A percentile compares a stretch with the other conserved stretches of the same genome.
Conservation (phyloP, 2,888 invertebrate genomes). For the Trissolcus japonicus region DNA sequence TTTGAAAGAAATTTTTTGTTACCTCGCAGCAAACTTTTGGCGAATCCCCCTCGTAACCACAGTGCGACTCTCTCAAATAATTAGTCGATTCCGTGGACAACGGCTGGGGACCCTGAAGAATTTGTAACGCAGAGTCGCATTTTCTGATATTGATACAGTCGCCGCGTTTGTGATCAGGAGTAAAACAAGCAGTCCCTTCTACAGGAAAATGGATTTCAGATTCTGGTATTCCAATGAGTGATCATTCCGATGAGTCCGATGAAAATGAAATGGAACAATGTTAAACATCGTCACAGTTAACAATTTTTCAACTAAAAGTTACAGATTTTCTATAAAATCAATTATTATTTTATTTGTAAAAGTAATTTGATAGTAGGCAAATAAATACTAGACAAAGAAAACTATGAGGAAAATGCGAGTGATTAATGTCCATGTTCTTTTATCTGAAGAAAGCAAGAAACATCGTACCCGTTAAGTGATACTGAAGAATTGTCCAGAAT, state of each 20-base stretch:
- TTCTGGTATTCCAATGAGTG: conserved; percentile 17
- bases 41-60: conserved; percentile 75
- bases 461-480: conserved; percentile 13
- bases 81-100: conserved; percentile 59
- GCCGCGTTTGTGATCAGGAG: conserved; percentile 67
- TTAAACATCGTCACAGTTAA: neutral
- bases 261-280: conserved; percentile 9
- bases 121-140: conserved; percentile 69
- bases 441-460: neutral
- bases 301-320: neutral
- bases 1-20: neutral
- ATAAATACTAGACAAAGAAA: neutral
- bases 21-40: conserved; percentile 76
- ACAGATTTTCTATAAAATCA: neutral
- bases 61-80: conserved; percentile 73
- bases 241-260: conserved; percentile 4
- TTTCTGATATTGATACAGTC: conserved; percentile 73
- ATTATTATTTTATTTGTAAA: neutral
- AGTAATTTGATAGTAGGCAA: neutral
- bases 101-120: conserved; percentile 68
- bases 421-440: neutral
- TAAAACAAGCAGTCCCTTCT: conserved; percentile 54
- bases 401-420: neutral
- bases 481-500: conserved; percentile 5
- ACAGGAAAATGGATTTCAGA: conserved; percentile 23